phyloP scores from a whole-genome alignment of 2,888 invertebrate species.

The Epirrhoe alternata region DNA sequence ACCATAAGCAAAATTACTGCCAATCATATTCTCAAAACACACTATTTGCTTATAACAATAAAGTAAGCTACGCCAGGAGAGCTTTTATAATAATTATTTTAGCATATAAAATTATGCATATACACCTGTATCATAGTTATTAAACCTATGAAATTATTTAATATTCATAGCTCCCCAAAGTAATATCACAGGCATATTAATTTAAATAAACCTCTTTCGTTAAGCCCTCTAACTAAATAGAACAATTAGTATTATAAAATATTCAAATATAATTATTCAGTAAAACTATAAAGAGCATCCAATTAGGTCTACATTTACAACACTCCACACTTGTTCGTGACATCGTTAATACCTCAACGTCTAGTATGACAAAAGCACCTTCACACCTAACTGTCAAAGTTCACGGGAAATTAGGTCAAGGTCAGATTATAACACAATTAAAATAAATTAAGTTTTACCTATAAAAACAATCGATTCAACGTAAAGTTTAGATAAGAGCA shows the following conservation, averaged over 20 bases:
- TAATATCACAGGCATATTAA: slow-evolving; percentile 13
- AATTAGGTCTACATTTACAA: slow-evolving; percentile 13
- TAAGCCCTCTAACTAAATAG: slow-evolving; percentile 7
- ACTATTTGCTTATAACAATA: neutral
- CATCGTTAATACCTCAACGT: slow-evolving; percentile 9
- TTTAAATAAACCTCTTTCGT: slow-evolving; percentile 14
- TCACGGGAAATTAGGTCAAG: slow-evolving; percentile 2
- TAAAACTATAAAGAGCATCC: slow-evolving; percentile 16
- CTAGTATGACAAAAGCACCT: neutral
- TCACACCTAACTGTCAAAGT: neutral
- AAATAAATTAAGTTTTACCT: neutral
- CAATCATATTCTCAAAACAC: neutral
- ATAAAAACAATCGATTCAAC: neutral
- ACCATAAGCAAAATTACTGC: too few species aligned
- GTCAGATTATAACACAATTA: neutral
- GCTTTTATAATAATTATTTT: neutral
- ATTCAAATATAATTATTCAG: slow-evolving; percentile 16
- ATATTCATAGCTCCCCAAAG: slow-evolving; percentile 19
- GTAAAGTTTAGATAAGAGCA: neutral
- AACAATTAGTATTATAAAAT: slow-evolving; percentile 15
- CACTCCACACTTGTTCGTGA: slow-evolving; percentile 4
- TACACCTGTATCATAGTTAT: neutral
- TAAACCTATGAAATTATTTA: slow-evolving; percentile 12
- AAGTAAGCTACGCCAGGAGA: neutral
- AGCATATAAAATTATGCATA: neutral